Evolutionary conservation across 2,113 vertebrate genomes (phyloP), one percentile per base, ranked within the genome.

Genomic region (Pedionomus torquatus): DNA sequence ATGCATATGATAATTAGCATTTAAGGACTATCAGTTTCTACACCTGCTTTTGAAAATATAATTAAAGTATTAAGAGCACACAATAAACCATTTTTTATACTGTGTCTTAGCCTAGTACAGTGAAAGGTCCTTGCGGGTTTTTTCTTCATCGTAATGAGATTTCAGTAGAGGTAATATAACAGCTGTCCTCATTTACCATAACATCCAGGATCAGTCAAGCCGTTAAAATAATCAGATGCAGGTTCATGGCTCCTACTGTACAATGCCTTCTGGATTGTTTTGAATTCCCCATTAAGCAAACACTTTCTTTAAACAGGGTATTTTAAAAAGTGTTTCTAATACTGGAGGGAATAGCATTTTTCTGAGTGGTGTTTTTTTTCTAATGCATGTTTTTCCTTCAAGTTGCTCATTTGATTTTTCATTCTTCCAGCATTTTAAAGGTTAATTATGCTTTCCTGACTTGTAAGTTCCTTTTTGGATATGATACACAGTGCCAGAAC

Each of bases 351-450:
- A 39, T 64, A 84, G 19, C 23, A 5, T 25, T 48, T 43, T 3
- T 70, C 64, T 60, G 51, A 52, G 51, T 58, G 87, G 21, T 20
- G 6, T 30, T 52, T 65, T 3, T 70, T 64, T 89, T 41, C 52
- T 78, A 92, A 92, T 83, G 13, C 37, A 1, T 93, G 17, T 66
- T 94, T 91, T 72, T 60, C 37, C 49, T 92, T 87, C 18, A 95
- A 88, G 63, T 90, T 97, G 31, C 74, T 95, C 19, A 66, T 68
- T 94, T 66, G 48, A n/a, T 90, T 94, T 82, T 96, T 90, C 52
- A 85, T 94, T 35, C 83, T 97, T 97, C 97, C 95, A 95, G 98
- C 97, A 98, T 97, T 98, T 98, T 95, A 97, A 91, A 97, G 97
- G 98, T 98, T 98, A 98, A 98, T 97, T 97, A 71, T 95, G 79